Base-by-base conservation (phyloP, 2,888 invertebrate species). In the Microdon myrmicae region DNA sequence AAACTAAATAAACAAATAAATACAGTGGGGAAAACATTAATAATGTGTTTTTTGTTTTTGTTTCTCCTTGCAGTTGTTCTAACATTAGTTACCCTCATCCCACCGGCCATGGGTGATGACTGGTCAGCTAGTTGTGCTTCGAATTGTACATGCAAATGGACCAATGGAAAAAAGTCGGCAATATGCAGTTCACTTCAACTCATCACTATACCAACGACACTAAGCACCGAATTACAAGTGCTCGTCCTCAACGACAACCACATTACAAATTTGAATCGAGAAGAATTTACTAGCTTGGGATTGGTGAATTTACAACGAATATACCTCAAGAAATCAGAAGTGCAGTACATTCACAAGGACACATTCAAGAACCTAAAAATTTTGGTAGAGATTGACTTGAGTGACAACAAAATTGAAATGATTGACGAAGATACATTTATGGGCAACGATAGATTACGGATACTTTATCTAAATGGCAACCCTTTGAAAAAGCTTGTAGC, bases 61-160 rank as follows among this genome's bases (percentile, higher is more conserved):
- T 7, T 12, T 49, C 9, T 39, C 16, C 4, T 68, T 64, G 1
- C 68, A 70, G 71, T 70, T 68, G 69, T 69, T 56, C 68, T 71
- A 58, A 58, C 68, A 37, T 49, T 70, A 28, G 68, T 58, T 51
- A 54, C 70, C 45, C 60, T 64, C 13, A 61, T 77, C 41, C 69
- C 74, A 59, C 69, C 71, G 58, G 83, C 83, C 70, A 80, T 82
- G 60, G 83, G 85, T 71, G 86, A 87, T 60, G 93, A 93, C 81
- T 93, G 92, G 92, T 90, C 91, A 43, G 74, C 74, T 47, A 92
- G 91, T 80, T 94, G 93, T 81, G 90, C 92, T 72, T 84, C 87
- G 69, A 87, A 90, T 71, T 94, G 94, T 79, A 87, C 87, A 73
- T 94, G 94, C 84, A 94, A 92, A 82, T 95, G 94, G 94, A 89